Conservation (phyloP, 2,113 vertebrate species). For the Gopherus flavomarginatus region DNA sequence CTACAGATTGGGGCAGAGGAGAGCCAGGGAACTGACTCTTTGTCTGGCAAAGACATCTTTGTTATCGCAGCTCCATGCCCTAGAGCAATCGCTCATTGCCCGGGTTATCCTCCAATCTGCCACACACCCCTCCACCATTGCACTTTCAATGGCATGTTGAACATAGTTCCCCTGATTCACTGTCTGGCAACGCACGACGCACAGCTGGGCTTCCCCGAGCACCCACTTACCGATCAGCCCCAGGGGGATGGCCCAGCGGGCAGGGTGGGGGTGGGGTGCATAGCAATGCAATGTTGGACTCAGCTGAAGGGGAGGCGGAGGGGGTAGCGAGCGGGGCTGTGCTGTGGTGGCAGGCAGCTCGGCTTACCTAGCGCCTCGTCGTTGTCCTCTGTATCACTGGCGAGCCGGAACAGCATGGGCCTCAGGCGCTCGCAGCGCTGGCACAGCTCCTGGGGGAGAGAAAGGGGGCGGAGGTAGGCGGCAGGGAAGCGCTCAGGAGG, state of each 20-base stretch:
- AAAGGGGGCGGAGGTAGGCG: neutral
- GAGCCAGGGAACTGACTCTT: neutral
- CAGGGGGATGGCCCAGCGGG: neutral
- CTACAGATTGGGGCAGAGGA: neutral
- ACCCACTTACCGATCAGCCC: neutral
- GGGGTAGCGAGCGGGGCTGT: neutral
- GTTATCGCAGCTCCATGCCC: neutral
- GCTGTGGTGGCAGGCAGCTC: neutral
- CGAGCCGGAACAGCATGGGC: slow-evolving; percentile 93
- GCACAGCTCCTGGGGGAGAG: slow-evolving; percentile 88
- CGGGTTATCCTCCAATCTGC: neutral
- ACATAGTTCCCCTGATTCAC: neutral
- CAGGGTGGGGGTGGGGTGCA: neutral
- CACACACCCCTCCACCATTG: neutral
- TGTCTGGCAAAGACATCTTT: neutral
- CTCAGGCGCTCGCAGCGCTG: slow-evolving; percentile 98
- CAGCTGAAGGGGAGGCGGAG: neutral
- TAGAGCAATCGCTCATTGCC: neutral
- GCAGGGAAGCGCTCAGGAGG: neutral
- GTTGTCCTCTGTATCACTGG: slow-evolving; percentile 97
- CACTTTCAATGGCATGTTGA: neutral
- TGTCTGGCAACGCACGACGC: neutral
- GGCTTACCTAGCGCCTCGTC: slow-evolving; percentile 94
- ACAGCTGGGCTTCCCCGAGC: neutral
- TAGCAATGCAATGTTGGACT: accelerated